Evolutionary conservation across 2,888 invertebrate genomes (phyloP).

Genomic region (Poecilobothrus nobilitatus): DNA sequence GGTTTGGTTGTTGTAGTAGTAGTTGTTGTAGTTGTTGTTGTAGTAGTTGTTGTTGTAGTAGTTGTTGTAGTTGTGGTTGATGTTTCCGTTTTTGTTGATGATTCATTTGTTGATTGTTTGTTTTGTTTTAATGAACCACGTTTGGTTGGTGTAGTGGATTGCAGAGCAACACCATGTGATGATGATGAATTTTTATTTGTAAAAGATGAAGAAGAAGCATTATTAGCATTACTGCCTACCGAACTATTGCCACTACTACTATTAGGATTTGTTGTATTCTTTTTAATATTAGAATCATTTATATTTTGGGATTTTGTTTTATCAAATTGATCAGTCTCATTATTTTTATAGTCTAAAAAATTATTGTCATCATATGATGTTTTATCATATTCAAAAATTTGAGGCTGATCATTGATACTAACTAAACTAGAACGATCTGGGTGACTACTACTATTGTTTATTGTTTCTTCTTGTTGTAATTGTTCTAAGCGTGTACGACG

Average conservation of each 20-base stretch:
- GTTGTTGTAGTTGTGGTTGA: conserved; percentile 37
- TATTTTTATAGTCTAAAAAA: not conserved
- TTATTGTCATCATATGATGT: conserved; percentile 24
- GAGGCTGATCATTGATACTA: conserved; percentile 48
- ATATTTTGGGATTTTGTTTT: conserved; percentile 3
- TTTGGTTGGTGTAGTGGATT: conserved; percentile 34
- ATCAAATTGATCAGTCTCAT: not conserved
- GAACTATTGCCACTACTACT: conserved; percentile 25
- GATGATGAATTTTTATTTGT: conserved; percentile 42
- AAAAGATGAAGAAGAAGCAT: conserved; percentile 55
- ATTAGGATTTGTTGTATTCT: conserved; percentile 21
- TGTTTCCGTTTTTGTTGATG: conserved; percentile 29
- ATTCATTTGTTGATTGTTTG: conserved; percentile 32
- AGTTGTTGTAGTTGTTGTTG: conserved; percentile 20
- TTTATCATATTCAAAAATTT: conserved; percentile 47
- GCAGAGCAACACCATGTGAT: conserved; percentile 37
- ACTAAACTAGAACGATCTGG: conserved; percentile 43
- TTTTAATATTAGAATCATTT: conserved; percentile 24
- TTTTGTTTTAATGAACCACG: conserved; percentile 38
- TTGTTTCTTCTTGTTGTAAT: conserved; percentile 27
- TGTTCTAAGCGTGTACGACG: conserved; percentile 27
- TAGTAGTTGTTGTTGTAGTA: conserved; percentile 27
- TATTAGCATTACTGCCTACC: conserved; percentile 49
- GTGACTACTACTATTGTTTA: not conserved
- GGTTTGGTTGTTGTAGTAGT: conserved; percentile 1